A percentile compares a stretch with the other conserved stretches of the same genome.
Conservation (phyloP, 1,140 invertebrate genomes). For the Habropoda laboriosa region DNA sequence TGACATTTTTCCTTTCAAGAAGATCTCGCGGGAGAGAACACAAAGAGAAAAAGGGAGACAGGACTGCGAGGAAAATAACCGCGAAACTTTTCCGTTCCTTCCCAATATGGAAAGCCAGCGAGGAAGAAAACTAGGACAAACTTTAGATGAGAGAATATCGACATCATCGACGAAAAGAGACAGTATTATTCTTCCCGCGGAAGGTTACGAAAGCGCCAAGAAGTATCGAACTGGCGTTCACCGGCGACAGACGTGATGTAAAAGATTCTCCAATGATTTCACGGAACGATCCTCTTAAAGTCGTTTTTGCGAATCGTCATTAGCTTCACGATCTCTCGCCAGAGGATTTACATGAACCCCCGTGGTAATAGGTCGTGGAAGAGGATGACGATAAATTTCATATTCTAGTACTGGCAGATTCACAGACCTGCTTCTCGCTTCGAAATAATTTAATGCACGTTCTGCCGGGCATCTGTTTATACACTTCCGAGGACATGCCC, state of each 20-base stretch:
- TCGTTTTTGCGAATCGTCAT: conserved; percentile 64
- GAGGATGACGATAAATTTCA: conserved; percentile 75
- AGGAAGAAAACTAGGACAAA: conserved; percentile 37
- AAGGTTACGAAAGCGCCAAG: conserved; percentile 24
- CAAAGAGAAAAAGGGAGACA: background rate
- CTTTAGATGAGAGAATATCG: conserved; percentile 51
- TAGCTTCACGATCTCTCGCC: conserved; percentile 72
- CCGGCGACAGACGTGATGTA: background rate
- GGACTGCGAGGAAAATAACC: conserved; percentile 20
- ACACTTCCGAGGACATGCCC: conserved; percentile 41
- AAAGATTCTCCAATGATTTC: conserved; percentile 5
- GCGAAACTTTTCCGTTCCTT: conserved; percentile 33
- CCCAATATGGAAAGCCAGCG: conserved; percentile 17
- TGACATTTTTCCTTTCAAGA: conserved; percentile 26
- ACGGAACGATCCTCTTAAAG: background rate
- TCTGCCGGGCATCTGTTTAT: conserved; percentile 59
- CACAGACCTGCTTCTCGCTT: conserved; percentile 47
- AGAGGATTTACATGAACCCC: conserved; percentile 70
- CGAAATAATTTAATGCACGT: conserved; percentile 67
- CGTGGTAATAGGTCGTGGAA: conserved; percentile 65
- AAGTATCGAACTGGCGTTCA: background rate
- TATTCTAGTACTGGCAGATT: conserved; percentile 74
- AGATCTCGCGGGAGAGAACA: background rate
- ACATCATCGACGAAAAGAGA: conserved; percentile 29
- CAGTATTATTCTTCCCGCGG: conserved; percentile 38